phyloP scores from a whole-genome alignment of 2,113 vertebrate genomes.

The Chionodraco myersi region DNA sequence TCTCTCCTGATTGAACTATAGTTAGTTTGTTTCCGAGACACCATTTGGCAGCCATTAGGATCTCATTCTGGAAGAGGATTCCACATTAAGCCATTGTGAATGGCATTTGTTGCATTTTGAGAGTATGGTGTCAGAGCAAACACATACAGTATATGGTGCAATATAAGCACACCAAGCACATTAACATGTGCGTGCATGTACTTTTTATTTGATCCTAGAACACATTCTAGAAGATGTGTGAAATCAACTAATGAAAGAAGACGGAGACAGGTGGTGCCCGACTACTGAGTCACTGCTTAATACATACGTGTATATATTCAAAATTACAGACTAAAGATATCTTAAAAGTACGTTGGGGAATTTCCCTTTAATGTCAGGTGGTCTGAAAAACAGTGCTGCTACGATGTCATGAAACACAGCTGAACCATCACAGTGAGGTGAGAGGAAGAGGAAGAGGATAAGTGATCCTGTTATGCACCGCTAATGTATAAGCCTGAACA shows the following conservation, averaged over 20 bases:
- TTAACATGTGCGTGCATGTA: background rate
- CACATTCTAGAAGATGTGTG: too few species aligned
- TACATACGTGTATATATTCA: background rate
- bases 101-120: background rate
- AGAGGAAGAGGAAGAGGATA: constrained; percentile 14
- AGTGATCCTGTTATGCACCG: background rate
- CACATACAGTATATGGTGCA: background rate
- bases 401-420: background rate
- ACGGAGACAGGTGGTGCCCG: background rate
- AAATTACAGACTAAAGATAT: background rate
- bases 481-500: background rate
- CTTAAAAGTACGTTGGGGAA: background rate
- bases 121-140: background rate
- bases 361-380: background rate
- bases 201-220: background rate
- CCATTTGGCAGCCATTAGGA: background rate
- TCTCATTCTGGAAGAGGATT: background rate
- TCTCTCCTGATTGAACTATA: background rate
- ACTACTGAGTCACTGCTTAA: background rate
- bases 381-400: constrained; percentile 2
- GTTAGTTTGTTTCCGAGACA: constrained; percentile 9
- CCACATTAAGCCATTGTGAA: background rate
- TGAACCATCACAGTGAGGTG: constrained; percentile 16
- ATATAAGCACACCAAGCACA: background rate
- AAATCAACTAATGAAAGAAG: background rate